phyloP scores from a whole-genome alignment of 2,113 vertebrate genomes.

The Elanoides forficatus region DNA sequence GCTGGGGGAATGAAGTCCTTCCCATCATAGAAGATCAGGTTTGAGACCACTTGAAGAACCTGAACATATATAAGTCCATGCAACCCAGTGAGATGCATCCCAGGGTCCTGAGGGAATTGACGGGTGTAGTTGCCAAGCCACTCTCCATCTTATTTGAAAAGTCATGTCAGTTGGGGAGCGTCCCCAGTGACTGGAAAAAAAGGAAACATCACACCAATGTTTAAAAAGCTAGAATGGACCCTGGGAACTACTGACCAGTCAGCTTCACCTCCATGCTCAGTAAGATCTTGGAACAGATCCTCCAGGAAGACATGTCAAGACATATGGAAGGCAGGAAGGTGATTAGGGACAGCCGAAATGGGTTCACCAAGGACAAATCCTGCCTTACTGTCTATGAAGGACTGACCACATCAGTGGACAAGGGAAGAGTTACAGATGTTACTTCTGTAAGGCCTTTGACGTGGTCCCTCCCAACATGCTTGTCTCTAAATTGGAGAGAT shows the following conservation, averaged over 20 bases:
- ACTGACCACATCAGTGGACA: background rate
- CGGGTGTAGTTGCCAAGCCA: background rate
- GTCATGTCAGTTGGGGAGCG: fast-evolving
- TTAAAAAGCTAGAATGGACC: background rate
- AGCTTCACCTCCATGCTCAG: background rate
- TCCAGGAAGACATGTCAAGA: background rate
- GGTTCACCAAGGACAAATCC: background rate
- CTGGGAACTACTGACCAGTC: background rate
- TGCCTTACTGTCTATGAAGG: background rate
- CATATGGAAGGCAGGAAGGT: background rate
- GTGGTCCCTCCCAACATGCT: background rate
- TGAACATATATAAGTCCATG: background rate
- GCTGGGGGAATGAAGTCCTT: background rate
- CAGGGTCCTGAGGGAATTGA: background rate
- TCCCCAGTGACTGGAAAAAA: background rate
- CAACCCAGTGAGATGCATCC: background rate
- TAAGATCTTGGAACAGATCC: background rate
- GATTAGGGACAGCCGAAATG: background rate
- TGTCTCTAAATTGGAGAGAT: background rate
- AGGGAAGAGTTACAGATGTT: background rate
- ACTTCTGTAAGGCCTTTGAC: background rate
- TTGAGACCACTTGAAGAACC: background rate
- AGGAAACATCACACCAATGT: background rate
- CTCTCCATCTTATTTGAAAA: background rate
- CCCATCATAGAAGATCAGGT: background rate